A percentile compares a stretch with the other conserved stretches of the same genome.
Conservation (phyloP, 2,888 invertebrate genomes). For the Philereme vetulata region DNA sequence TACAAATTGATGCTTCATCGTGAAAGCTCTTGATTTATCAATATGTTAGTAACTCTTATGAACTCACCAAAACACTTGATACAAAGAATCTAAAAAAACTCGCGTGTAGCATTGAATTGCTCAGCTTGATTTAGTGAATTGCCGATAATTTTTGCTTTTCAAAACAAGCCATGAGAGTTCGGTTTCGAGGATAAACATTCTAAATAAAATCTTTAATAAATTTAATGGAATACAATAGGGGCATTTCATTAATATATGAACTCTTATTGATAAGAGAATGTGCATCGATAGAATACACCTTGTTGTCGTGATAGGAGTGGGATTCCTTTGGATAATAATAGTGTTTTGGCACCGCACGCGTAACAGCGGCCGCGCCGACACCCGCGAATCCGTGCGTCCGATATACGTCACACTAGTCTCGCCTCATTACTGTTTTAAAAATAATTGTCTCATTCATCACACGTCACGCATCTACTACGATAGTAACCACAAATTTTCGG, state of each 20-base stretch:
- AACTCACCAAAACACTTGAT: conserved; percentile 26
- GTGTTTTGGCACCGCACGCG: conserved; percentile 65
- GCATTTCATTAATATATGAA: not conserved
- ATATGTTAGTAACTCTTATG: conserved; percentile 21
- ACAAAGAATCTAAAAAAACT: conserved; percentile 22
- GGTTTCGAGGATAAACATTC: not conserved
- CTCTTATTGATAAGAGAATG: conserved; percentile 1
- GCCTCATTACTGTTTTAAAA: conserved; percentile 73
- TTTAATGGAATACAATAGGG: not conserved
- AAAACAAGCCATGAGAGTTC: conserved; percentile 3
- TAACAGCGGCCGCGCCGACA: conserved; percentile 46
- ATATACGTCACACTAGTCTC: conserved; percentile 49
- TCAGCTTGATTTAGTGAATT: conserved; percentile 34
- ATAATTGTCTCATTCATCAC: conserved; percentile 81
- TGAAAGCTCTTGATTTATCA: conserved; percentile 21
- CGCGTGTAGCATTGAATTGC: conserved; percentile 28
- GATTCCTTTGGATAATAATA: conserved; percentile 51
- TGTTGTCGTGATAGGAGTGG: conserved; percentile 32
- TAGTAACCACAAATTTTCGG: conserved; percentile 79
- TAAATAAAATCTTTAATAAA: not conserved
- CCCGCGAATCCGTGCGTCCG: conserved; percentile 38
- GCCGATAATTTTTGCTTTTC: conserved; percentile 33
- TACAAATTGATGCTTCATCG: conserved; percentile 14
- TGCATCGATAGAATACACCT: conserved; percentile 12
- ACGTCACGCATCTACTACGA: conserved; percentile 70